Evolutionary conservation across 2,797 vertebrate species (phyloP), one percentile per base, ranked within the genome.

Genomic region (Tapera naevia): DNA sequence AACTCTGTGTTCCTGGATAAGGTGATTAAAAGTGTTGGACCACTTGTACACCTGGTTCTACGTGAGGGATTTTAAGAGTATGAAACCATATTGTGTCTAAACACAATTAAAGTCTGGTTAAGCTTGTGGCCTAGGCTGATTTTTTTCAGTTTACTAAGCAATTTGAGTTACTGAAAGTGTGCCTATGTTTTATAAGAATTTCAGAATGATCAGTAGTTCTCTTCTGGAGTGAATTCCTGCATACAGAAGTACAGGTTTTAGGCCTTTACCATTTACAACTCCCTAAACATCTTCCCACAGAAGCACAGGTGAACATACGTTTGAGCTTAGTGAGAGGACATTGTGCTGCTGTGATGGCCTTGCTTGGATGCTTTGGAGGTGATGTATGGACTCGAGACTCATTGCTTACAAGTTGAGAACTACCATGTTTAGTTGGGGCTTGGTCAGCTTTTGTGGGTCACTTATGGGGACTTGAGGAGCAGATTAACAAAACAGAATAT

Each of bases 321-420:
- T 74, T 50, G 35, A 73, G 27, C 24, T 17, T 7, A 0, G 22
- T 0, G 17, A 14, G 56, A 25, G 60, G 21, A 50, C 14, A 4
- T 32, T 35, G 74, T 37, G 32, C 43, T 37, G 11, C 18, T 10
- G 16, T 30, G 35, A 8, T 53, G 56, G 5, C 48, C 46, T 67
- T 58, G 22, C 7, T 0, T 9, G 43, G 25, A 4, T 37, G 46
- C 32, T 25, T 56, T 41, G 46, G 35, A 41, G 35, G 17, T 43
- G 43, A 22, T 2, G 2, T 11, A 1, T 18, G 51, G 46, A 3
- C n/a, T 75, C 37, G 62, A 17, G 30, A 27, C 13, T 37, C 27
- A 5, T 2, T 50, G 11, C 37, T 73, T 39, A 16, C 7, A 4
- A 1, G 0, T 5, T 0, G 2, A 62, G 46, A 24, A 3, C 16